These are phyloP conservation scores for Drosophila koepferae DNA, from an alignment of 2,888 invertebrate species.

Conservation along the genomic window DNA sequence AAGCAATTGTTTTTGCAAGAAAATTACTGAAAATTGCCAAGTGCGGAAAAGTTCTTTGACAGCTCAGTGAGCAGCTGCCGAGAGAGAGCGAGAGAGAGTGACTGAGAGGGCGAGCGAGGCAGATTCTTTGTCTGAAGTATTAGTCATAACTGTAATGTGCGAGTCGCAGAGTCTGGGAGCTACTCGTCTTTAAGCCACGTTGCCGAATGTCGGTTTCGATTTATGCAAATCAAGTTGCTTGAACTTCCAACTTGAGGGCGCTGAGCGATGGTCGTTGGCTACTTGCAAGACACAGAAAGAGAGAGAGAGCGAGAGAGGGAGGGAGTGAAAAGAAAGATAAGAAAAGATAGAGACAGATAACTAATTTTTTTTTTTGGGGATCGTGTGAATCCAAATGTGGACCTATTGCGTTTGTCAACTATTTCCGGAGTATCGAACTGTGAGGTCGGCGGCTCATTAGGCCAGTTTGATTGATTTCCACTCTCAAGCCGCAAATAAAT, in stretches of 20 bases:
- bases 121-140: conserved; percentile 58
- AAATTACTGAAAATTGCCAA: conserved; percentile 74
- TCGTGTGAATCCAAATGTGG: conserved; percentile 59
- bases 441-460: conserved; percentile 62
- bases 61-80: conserved; percentile 26
- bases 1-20: conserved; percentile 64
- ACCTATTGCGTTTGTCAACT: conserved; percentile 53
- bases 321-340: no score
- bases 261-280: conserved; percentile 36
- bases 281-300: background rate
- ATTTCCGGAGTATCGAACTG: conserved; percentile 55
- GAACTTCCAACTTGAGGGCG: conserved; percentile 46
- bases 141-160: conserved; percentile 72
- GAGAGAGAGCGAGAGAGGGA: background rate
- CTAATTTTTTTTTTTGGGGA: conserved; percentile 26
- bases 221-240: conserved; percentile 75
- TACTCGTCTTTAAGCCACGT: conserved; percentile 25
- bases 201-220: conserved; percentile 38
- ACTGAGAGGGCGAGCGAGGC: background rate
- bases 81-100: background rate
- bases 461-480: conserved; percentile 69
- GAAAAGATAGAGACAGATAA: no score
- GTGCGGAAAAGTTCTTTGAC: conserved; percentile 70
- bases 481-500: conserved; percentile 59
- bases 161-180: conserved; percentile 26